Base-by-base conservation (phyloP, 2,113 vertebrate species). In the Cyprinodon brontotheroides region DNA sequence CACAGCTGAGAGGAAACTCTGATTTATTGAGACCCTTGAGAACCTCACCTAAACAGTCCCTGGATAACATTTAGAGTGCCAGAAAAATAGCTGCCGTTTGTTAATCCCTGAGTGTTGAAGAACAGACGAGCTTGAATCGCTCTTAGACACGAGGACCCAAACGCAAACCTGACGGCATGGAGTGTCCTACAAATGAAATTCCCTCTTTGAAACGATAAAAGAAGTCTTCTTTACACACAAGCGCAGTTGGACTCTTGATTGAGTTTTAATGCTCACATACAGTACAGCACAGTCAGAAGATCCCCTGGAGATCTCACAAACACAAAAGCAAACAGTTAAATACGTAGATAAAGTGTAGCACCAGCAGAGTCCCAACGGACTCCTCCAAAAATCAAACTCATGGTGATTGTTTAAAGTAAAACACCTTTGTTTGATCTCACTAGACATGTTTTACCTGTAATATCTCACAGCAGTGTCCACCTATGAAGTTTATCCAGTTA, bases 291-390 rank as follows among this genome's bases (percentile, higher is more conserved):
- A 91, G 89, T 89, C 86, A 75, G 83, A 75, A 66, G 81, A 84
- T 83, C 86, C 85, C 79, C 73, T 91, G 89, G 86, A 91, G 89
- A 86, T 86, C 78, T 89, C 92, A 93, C 93, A 82, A 86, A 92
- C 89, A 93, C 93, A 88, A 89, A 93, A 91, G 89, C 91, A 90
- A 91, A 92, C 88, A 88, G 75, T 77, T 89, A 82, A 91, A 91
- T 87, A 92, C 91, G 77, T 82, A 62, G 79, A 83, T 82, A 87
- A 92, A 72, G 87, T 91, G 91, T 92, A 94, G 93, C 93, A 94
- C 93, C 93, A 74, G 89, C 82, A 84, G 86, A 89, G 81, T 12
- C 78, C 80, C 79, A 79, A 89, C 70, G 70, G 71, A 77, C 71
- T 89, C 86, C 85, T 89, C 81, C 86, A 86, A 77, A 83, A 83